Evolutionary conservation across 2,797 vertebrate species (phyloP), one percentile per base, ranked within the genome.

Genomic region (Pachyuromys duprasi): DNA sequence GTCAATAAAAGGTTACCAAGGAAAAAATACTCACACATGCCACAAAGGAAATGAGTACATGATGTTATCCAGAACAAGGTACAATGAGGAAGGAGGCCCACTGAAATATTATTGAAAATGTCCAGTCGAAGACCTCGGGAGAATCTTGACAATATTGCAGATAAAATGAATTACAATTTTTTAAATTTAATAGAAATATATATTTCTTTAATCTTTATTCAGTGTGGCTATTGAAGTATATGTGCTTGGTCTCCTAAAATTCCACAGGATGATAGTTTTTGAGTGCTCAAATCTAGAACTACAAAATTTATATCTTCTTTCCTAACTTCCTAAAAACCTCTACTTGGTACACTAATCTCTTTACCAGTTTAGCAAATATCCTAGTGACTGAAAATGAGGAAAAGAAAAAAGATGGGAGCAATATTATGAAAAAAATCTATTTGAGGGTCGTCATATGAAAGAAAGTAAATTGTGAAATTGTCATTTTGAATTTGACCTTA

Each of bases 1-100:
- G 82, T 90, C 89, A 95, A 92, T 89, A 78, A 97, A 97, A 97
- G 88, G 93, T 95, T 92, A 97, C 63, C 2, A 12, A 88, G n/a
- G 36, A 95, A 96, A 86, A 96, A 92, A 89, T 76, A 88, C 67
- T 82, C 70, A 86, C 74, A 89, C 94, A 78, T 42, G 62, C 11
- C 75, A 89, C 86, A 84, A n/a, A 95, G 78, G 70, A 93, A 96
- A 33, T 39, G 7, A 80, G 79, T 57, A 96, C 91, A 90, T 83
- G 91, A 95, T 96, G 92, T 89, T 90, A 89, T 53, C 36, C 22
- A 88, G 33, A 96, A 86, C 42, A 82, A 74, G 87, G n/a, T 42
- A 94, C 89, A 93, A 33, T 15, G 42, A 53, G 8, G 55, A 91
- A n/a, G 76, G 33, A 36, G 76, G 26, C 14, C 57, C 53, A 70